Conservation (phyloP, 2,888 invertebrate species). For the Phengaris alcon region DNA sequence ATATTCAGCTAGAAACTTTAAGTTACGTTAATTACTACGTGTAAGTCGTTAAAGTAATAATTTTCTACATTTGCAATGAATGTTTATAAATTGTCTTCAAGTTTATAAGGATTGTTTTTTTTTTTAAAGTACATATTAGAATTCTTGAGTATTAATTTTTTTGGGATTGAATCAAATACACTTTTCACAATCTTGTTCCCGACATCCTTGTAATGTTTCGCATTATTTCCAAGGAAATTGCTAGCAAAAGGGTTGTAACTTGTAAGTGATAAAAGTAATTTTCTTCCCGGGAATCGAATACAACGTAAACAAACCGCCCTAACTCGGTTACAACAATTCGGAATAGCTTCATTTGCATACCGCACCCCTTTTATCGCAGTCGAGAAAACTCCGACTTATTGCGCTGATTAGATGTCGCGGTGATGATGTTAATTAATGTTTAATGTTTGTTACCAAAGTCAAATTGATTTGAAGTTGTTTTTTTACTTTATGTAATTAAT, state of each 20-base stretch:
- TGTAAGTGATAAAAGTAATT: slow-evolving; percentile 18
- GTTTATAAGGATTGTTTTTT: too few relatives aligned
- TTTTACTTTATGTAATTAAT: background rate
- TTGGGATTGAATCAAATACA: too few relatives aligned
- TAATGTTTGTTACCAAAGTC: slow-evolving; percentile 35
- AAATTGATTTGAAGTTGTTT: background rate
- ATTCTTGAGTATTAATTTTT: too few relatives aligned
- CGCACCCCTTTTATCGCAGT: slow-evolving; percentile 73
- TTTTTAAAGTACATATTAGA: too few relatives aligned
- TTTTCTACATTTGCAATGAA: too few relatives aligned
- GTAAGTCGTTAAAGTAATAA: too few relatives aligned
- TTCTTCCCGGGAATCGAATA: slow-evolving; percentile 12
- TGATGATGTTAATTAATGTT: slow-evolving; percentile 53
- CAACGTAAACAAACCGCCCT: slow-evolving; percentile 40
- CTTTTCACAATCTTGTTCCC: too few relatives aligned
- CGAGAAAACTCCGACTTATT: slow-evolving; percentile 73
- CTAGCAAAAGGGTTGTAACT: slow-evolving; percentile 1
- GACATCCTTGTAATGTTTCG: background rate
- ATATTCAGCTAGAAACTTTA: too few relatives aligned
- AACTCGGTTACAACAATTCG: slow-evolving; percentile 50
- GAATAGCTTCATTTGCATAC: slow-evolving; percentile 63
- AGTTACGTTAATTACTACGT: too few relatives aligned
- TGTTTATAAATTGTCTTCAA: too few relatives aligned
- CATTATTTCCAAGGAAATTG: background rate
- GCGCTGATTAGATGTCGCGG: slow-evolving; percentile 54